phyloP scores from a whole-genome alignment of 2,888 invertebrate species.

The Sclerodermus sp. region DNA sequence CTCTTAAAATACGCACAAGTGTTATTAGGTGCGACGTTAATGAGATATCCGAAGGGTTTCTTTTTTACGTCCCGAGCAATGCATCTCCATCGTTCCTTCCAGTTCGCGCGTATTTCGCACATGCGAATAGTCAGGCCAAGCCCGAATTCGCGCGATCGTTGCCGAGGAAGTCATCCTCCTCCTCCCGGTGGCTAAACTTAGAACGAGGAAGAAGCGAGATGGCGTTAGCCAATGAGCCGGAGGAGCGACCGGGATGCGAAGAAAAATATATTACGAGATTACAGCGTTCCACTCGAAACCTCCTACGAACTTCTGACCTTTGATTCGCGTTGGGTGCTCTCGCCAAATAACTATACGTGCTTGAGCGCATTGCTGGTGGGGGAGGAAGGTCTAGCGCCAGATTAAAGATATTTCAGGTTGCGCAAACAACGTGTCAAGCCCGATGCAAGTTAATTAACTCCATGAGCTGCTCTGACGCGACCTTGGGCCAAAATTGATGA shows the following conservation, averaged over 20 bases:
- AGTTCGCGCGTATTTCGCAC: constrained; percentile 22
- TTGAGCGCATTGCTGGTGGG: no score
- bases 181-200: constrained; percentile 41
- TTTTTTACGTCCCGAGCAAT: constrained; percentile 18
- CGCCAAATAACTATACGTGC: no score
- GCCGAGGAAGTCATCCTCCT: constrained; percentile 35
- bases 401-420: no score
- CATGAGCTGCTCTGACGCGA: no score
- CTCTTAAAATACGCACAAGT: background rate
- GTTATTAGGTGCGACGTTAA: constrained; percentile 11
- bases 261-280: constrained; percentile 24
- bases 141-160: constrained; percentile 29
- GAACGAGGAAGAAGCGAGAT: constrained; percentile 44
- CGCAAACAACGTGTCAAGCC: no score
- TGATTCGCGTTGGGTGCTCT: no score
- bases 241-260: background rate
- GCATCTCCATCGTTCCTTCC: constrained; percentile 26
- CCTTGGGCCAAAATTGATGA: no score
- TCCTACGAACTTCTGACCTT: background rate
- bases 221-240: background rate
- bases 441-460: no score
- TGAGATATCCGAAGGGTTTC: constrained; percentile 11
- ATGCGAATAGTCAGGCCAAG: constrained; percentile 36
- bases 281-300: background rate
- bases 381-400: no score